Evolutionary conservation across 2,797 vertebrate species (phyloP).

Genomic region (Syndactyla subalaris): DNA sequence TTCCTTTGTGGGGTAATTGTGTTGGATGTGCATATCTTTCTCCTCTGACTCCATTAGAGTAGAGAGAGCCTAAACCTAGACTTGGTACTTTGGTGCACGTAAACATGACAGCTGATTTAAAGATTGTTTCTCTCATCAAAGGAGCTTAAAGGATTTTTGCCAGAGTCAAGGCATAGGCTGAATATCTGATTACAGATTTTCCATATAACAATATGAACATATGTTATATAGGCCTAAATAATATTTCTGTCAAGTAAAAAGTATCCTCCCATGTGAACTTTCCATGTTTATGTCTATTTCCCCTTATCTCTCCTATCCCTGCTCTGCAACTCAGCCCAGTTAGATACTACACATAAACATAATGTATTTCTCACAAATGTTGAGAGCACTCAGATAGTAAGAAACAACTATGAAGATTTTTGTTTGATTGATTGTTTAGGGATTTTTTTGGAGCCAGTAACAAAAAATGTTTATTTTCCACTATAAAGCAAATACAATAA

Average conservation of each 20-base stretch:
- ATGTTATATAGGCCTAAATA: background rate
- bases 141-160: background rate
- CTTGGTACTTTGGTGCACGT: background rate
- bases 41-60: background rate
- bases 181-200: background rate
- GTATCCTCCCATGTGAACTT: background rate
- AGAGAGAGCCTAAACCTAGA: background rate
- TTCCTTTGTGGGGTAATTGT: background rate
- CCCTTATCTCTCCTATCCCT: background rate
- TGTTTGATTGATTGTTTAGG: background rate
- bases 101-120: background rate
- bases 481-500: background rate
- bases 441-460: fast-evolving
- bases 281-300: background rate
- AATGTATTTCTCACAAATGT: background rate
- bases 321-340: background rate
- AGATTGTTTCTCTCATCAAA: background rate
- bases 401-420: background rate
- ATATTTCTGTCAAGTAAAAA: background rate
- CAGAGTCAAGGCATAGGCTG: background rate
- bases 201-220: background rate
- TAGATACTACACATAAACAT: background rate
- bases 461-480: background rate
- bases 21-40: background rate
- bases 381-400: background rate